A percentile compares a stretch with the other conserved stretches of the same genome.
Conservation (phyloP, 2,113 vertebrate genomes). For the Peromyscus maniculatus region DNA sequence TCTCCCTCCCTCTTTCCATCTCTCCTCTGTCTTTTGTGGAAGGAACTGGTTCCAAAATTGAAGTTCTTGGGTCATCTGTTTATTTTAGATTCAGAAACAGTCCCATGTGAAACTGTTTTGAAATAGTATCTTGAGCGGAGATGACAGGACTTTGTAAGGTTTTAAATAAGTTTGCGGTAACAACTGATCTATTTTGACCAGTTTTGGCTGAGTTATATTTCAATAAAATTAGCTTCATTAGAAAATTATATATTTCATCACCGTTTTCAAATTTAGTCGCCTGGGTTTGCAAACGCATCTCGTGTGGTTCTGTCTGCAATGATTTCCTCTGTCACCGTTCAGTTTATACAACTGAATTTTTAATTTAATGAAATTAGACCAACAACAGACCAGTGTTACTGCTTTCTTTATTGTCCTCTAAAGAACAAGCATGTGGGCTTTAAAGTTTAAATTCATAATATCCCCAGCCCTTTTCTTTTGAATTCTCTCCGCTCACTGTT, state of each 20-base stretch:
- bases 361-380: background rate
- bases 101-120: background rate
- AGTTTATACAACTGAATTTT: background rate
- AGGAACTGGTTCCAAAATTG: background rate
- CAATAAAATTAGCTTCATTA: slow-evolving; percentile 5
- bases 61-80: background rate
- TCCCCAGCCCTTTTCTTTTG: background rate
- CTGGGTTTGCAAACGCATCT: background rate
- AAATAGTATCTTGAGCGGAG: background rate
- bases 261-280: slow-evolving; percentile 45
- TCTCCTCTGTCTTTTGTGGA: background rate
- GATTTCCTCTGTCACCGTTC: background rate
- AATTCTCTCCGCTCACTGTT: too few species aligned
- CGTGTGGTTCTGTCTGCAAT: background rate
- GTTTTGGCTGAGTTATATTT: slow-evolving; percentile 7
- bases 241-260: background rate
- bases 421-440: background rate
- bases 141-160: background rate
- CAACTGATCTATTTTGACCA: background rate
- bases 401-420: background rate
- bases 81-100: background rate
- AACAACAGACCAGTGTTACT: background rate
- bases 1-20: background rate
- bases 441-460: background rate
- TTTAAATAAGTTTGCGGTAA: slow-evolving; percentile 28